Percentiles rank a stretch among this genome's conserved stretches.
Evolutionary conservation across 2,888 invertebrate genomes (phyloP).

Genomic region (Chrysolina haemoptera): DNA sequence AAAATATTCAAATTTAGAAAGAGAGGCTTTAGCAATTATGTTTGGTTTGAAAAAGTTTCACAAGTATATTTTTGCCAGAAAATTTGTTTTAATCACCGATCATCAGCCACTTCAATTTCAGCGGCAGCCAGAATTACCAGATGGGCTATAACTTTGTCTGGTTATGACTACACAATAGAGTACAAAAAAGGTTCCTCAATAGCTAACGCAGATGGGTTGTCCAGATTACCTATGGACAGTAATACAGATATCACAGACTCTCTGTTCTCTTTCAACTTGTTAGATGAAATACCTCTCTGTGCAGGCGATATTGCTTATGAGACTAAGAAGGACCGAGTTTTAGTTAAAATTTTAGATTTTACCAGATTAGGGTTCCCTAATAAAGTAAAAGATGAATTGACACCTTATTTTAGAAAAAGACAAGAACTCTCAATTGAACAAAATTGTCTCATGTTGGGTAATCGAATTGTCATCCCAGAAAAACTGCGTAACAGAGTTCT

Average conservation of each 20-base stretch:
- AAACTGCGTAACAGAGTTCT: slow-evolving; percentile 35
- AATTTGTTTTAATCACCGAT: slow-evolving; percentile 40
- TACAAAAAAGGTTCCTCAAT: background rate
- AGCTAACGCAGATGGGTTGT: slow-evolving; percentile 7
- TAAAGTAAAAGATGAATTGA: slow-evolving; percentile 16
- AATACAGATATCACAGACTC: slow-evolving; percentile 11
- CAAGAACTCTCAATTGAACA: slow-evolving; percentile 42
- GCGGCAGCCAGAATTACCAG: too few species aligned
- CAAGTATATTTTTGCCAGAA: slow-evolving; percentile 26
- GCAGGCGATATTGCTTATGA: slow-evolving; percentile 13
- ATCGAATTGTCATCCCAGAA: slow-evolving; percentile 45
- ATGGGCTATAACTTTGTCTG: too few species aligned
- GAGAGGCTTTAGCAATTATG: background rate
- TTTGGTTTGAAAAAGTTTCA: slow-evolving; percentile 32
- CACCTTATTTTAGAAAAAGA: slow-evolving; percentile 42
- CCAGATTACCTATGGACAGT: slow-evolving; percentile 2
- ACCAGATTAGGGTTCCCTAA: background rate
- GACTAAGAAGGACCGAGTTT: slow-evolving; percentile 4
- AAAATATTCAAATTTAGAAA: too few species aligned
- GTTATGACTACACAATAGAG: too few species aligned
- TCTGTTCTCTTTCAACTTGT: slow-evolving; percentile 2
- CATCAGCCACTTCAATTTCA: slow-evolving; percentile 47
- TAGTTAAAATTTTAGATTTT: slow-evolving; percentile 13
- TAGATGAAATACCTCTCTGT: slow-evolving; percentile 8
- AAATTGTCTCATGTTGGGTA: slow-evolving; percentile 40